Base-by-base conservation (phyloP, 2,888 invertebrate genomes). In the Chesias legatella region DNA sequence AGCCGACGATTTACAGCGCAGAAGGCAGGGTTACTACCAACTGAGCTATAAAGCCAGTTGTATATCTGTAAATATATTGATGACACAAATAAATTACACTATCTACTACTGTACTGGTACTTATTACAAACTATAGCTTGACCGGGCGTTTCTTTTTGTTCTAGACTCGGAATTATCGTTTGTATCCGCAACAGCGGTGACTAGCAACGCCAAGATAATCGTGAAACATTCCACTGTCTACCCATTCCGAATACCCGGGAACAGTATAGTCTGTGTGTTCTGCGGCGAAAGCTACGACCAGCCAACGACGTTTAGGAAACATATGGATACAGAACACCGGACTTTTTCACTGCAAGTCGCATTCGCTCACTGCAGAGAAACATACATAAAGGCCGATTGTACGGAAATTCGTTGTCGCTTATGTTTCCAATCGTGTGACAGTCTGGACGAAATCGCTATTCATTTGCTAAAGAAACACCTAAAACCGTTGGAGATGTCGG, bases 211-310 rank as follows among this genome's bases (percentile, higher is more conserved):
- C 58, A 23, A 68, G 70, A 37, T 58, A 58, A 22, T 37, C 58
- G 10, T 70, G 70, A 30, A 52, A 58, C 30, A 70, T 60, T 53
- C 74, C 9, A 79, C 80, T 32, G 72, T 67, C 48, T 78, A 71
- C 60, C 80, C 80, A 31, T 80, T 80, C 67, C 68, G 72, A 48
- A 60, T 77, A 32, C 79, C 80, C 21, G 68, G 64, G 50, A 65
- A 64, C 51, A 44, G 61, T 26, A 67, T 79, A 61, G 65, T 76
- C 23, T 81, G 80, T 55, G 76, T 79, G 37, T 79, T 70, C 58
- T 80, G 79, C 70, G 63, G 61, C 48, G 69, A 76, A 33, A 61
- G 53, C 17, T 73, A 60, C 52, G 63, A 62, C 24, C 70, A 74
- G 10, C 52, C 63, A 3, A 40, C 51, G 6, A 32, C 27, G 30